A percentile compares a stretch with the other conserved stretches of the same genome.
Evolutionary conservation across 2,888 invertebrate species (phyloP).

Genomic region (Pogonocherus hispidulus): DNA sequence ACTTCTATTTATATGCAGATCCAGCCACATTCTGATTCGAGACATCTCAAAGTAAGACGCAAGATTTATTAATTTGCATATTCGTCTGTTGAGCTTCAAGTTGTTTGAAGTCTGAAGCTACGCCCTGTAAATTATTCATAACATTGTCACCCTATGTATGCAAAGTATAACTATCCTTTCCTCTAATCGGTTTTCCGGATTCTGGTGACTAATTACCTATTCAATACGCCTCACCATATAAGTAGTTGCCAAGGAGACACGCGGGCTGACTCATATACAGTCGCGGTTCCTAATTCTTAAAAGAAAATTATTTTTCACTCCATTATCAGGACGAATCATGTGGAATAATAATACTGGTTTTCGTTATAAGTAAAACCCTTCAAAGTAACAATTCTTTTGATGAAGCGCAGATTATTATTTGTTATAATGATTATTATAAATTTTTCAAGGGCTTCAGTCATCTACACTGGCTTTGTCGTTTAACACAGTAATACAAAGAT

Average conservation of each 20-base stretch:
- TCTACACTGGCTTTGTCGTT: too few species aligned
- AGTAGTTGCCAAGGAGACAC: slow-evolving; percentile 20
- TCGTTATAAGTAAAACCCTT: too few species aligned
- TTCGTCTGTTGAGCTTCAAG: slow-evolving; percentile 57
- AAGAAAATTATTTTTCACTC: neutral
- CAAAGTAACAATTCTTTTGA: too few species aligned
- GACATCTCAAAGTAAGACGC: slow-evolving; percentile 65
- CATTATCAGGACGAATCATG: neutral
- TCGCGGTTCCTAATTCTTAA: neutral
- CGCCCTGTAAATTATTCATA: slow-evolving; percentile 67
- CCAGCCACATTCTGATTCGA: slow-evolving; percentile 58
- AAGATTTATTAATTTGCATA: slow-evolving; percentile 68
- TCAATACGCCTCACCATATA: slow-evolving; percentile 34
- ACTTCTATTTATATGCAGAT: slow-evolving; percentile 67
- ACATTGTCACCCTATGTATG: slow-evolving; percentile 63
- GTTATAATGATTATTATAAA: too few species aligned
- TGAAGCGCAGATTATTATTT: too few species aligned
- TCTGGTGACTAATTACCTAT: slow-evolving; percentile 48
- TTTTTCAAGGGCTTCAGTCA: too few species aligned
- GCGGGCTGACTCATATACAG: neutral
- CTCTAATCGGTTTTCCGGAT: slow-evolving; percentile 46
- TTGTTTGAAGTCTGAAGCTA: slow-evolving; percentile 64
- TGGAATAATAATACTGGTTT: neutral
- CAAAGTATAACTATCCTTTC: slow-evolving; percentile 57
- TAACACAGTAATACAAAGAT: too few species aligned